Base-by-base conservation (phyloP, 1,140 invertebrate genomes). In the Halesus radiatus region DNA sequence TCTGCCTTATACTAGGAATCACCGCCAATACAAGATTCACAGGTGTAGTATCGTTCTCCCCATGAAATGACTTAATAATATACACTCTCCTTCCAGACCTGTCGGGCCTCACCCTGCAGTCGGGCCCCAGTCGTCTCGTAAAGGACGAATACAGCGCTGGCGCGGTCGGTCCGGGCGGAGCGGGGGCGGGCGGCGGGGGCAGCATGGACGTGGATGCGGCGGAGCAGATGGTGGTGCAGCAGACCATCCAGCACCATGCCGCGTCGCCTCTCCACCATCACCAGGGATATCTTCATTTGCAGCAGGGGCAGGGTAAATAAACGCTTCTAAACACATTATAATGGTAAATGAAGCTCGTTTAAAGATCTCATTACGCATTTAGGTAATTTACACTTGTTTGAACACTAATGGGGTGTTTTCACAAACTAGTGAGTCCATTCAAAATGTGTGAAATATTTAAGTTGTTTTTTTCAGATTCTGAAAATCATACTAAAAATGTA, bases 81-180 rank as follows among this genome's bases (percentile, higher is more conserved):
- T 5, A 20, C 16, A 4, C 16, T 15, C 78, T 87, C 85, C 88
- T 92, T 92, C 85, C 89, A 94, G 96, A 97, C 92, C 89, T 97
- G 58, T 97, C 96, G 68, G 95, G 95, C 7, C 88, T 97, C 29
- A 96, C 95, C 50, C 89, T 97, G 62, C 95, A 96, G 86, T 94
- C 95, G 6, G 93, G 94, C 16, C 91, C 94, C 23, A 92, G 93
- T 87, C 89, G 92, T 83, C 86, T 94, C 79, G 91, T 94, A 3
- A 93, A 93, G 89, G 96, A 97, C 91, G 96, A 97, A 87, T 97
- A 97, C 87, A 93, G 93, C 22, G 94, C 95, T 52, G 94, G 94
- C 26, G 90, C 93, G 8, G 90, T 86, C 6, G 32, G 32, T 7
- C 32, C 32, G 32, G 32, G 32, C 32, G 7, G 32, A 1, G 32